phyloP scores from a whole-genome alignment of 37 sponge, comb jelly and placozoan species.

The Lycopodina hypogea region DNA sequence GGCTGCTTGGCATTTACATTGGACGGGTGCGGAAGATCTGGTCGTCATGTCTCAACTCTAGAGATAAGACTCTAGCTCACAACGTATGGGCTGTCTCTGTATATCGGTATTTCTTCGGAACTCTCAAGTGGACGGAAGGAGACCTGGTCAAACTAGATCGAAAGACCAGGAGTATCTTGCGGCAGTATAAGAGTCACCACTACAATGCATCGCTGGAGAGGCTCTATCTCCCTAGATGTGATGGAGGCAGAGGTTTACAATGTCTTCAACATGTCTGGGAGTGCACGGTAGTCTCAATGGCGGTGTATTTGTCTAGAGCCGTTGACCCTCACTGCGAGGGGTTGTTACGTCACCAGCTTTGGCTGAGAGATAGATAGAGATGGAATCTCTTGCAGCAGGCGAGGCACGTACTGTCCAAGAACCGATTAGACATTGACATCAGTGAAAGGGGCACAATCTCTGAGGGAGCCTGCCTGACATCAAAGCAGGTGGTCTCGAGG shows the following conservation, averaged over 20 bases:
- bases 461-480: too few relatives aligned
- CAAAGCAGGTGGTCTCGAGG: too few relatives aligned
- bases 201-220: neutral
- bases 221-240: neutral
- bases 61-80: neutral
- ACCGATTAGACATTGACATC: too few relatives aligned
- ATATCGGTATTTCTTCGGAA: neutral
- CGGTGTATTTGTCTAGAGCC: neutral
- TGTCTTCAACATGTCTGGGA: neutral
- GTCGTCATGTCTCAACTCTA: neutral
- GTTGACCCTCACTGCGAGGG: neutral
- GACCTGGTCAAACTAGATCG: neutral
- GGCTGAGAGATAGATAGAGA: too few relatives aligned
- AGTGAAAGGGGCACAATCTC: too few relatives aligned
- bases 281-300: neutral
- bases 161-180: neutral
- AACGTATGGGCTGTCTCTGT: neutral
- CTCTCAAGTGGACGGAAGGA: neutral
- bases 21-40: neutral
- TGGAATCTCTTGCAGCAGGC: too few relatives aligned
- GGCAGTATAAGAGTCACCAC: neutral
- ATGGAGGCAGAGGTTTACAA: neutral
- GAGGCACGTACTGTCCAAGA: too few relatives aligned
- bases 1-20: too few relatives aligned
- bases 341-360: neutral